Conservation (phyloP, 2,888 invertebrate species). For the Ormyrus pomaceus region DNA sequence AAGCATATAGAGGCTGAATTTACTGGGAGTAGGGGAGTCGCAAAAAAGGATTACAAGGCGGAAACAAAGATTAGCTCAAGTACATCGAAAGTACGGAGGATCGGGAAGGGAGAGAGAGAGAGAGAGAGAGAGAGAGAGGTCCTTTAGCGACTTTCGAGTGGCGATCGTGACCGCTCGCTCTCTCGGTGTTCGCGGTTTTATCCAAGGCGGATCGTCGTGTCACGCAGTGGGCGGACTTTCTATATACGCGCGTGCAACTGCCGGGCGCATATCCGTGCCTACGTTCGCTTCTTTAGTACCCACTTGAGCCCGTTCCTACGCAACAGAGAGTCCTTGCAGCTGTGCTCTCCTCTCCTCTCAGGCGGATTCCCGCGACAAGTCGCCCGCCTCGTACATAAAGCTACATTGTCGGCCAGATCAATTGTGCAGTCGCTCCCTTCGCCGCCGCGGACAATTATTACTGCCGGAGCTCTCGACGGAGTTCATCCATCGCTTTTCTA, state of each 20-base stretch:
- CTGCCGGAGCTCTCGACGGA: too few species aligned
- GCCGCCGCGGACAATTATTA: neutral
- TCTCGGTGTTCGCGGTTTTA: conserved; percentile 47
- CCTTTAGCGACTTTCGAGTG: conserved; percentile 22
- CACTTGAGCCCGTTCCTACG: conserved; percentile 8
- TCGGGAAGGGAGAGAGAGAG: neutral
- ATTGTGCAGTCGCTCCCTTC: conserved; percentile 20
- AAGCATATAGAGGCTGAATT: too few species aligned
- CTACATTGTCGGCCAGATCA: conserved; percentile 15
- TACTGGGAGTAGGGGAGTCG: too few species aligned
- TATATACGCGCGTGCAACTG: conserved; percentile 58
- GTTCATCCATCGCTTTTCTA: too few species aligned
- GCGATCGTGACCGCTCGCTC: conserved; percentile 44
- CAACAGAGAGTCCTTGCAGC: conserved; percentile 24
- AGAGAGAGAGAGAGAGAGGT: neutral
- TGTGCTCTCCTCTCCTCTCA: neutral
- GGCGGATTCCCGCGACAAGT: conserved; percentile 21
- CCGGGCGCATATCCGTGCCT: neutral
- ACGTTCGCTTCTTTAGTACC: conserved; percentile 2
- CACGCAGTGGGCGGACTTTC: conserved; percentile 70
- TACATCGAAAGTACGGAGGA: neutral
- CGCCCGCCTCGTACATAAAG: neutral
- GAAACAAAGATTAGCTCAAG: conserved; percentile 4
- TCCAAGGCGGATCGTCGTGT: conserved; percentile 62
- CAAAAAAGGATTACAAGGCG: neutral